Evolutionary conservation across 1,140 invertebrate genomes (phyloP), one percentile per base, ranked within the genome.

Genomic region (Aplysia californica): DNA sequence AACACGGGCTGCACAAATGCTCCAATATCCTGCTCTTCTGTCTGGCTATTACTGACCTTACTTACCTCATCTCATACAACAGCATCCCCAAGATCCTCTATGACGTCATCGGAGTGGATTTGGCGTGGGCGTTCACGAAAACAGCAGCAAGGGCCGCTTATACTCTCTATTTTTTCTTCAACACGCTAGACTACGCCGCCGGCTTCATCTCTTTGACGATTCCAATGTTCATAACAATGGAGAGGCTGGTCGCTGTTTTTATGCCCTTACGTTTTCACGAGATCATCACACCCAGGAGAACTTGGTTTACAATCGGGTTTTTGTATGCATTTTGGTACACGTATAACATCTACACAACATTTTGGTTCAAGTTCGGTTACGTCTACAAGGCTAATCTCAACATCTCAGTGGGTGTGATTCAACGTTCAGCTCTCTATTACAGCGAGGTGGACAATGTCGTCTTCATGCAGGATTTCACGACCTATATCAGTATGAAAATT

Each of bases 161-260:
- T 35, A 31, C 33, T 31, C 23, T 70, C 6, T 70, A 70, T 21
- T 26, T 31, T 6, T 6, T 70, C 3, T 41, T 38, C 18, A 44
- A 39, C 20, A 39, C 26, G 10, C n/a, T 70, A 35, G 44, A 70
- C 50, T 70, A 26, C 23, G 21, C 44, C 18, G 29, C 26, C 29
- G 29, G 41, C 3, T 55, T 44, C 5, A 39, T 44, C 29, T 70
- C 68, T 3, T 23, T 70, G 3, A 15, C 2, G 1, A 70, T 70
- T 2, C 68, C 68, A 0, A 44, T 56, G 2, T 31, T 50, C 2
- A 38, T 70, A 2, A 70, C 36, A 20, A 4, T 70, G n/a, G 68
- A 70, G 36, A 70, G 68, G 44, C 68, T 70, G 3, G 58, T 70
- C 36, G 68, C 38, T 35, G 38, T 70, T n/a, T 70, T 70, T n/a